Evolutionary conservation across 2,888 invertebrate species (phyloP), one percentile per base, ranked within the genome.

Genomic region (Sphaeridia pumilis): DNA sequence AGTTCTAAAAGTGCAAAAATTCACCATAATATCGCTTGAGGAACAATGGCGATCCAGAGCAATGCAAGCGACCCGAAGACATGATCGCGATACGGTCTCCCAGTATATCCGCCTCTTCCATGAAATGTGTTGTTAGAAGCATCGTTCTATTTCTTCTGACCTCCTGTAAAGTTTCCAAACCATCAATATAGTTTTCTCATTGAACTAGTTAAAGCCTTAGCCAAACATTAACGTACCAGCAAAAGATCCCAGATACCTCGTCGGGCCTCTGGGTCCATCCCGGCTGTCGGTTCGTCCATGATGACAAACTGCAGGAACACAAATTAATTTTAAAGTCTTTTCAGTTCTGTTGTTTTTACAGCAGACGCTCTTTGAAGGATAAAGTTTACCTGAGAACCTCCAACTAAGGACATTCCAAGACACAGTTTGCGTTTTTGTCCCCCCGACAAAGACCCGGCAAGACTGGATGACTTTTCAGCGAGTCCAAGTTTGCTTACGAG

Each of bases 41-140:
- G 68, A 83, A 82, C 73, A 89, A 78, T 1, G 89, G 78, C 2
- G 88, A 83, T 25, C 90, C 93, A 68, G 80, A 82, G 68, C 87
- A 84, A 61, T 79, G 77, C 46, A 92, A 72, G 28, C 70, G 69
- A 20, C 89, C 89, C 52, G 76, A 73, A 61, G 54, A 80, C 71
- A 94, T 78, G 58, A 92, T 89, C 0, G 87, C 87, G 61, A 92
- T 85, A 65, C 86, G 79, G 71, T 93, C 90, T 0, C 87, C 90
- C 2, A 94, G 75, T 36, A 84, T 82, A 70, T 93, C 92, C 3
- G 92, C 92, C 71, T 94, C 93, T 71, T 93, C 93, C 89, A 93
- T 90, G 71, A 87, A 87, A 72, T 94, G 93, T 0, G 93, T 93
- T n/a, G 87, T 87, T 46, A 94, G 78, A 10, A 94, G 71, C 61